Base-by-base conservation (phyloP, 2,797 vertebrate species). In the Chrysocyon brachyurus region DNA sequence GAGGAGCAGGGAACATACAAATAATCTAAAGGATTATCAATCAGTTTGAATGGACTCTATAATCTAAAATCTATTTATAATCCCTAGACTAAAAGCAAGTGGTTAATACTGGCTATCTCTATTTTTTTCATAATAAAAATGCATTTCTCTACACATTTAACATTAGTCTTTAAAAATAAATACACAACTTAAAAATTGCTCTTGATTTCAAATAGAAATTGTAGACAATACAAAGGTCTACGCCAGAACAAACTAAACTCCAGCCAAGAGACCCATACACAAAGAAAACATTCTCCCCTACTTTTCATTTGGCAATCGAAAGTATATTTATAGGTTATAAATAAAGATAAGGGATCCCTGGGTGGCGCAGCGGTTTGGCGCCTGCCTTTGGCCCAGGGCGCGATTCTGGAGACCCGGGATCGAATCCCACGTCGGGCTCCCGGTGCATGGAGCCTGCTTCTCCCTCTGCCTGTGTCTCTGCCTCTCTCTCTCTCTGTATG, bases 101-200 rank as follows among this genome's bases (percentile, higher is more conserved):
- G 90, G 24, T 72, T 93, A 96, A 93, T 64, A 90, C 72, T 78
- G 40, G 31, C n/a, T 84, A 94, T 56, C 7, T 78, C 77, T 84
- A 66, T 46, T 46, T 77, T 96, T 94, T 56, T 46, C 75, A 88
- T 26, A 94, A 63, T 64, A 91, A 84, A 94, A 70, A 78, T 26
- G 26, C 12, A 63, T 19, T 14, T 36, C 66, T 72, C 90, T 46
- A 72, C 57, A 81, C 52, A 94, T 64, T 94, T 73, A 85, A 85
- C 72, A 89, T 33, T 70, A 21, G 46, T 54, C 31, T 77, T 77
- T 52, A 8, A 57, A 72, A 90, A 90, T 40, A 61, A 59, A 59
- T 36, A 79, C 24, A 79, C 33, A 63, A 90, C 40, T 72, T 79
- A 90, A 90, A 89, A 64, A n/a, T 16, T 66, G 14, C 24, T 79